Evolutionary conservation across 2,113 vertebrate genomes (phyloP).

Genomic region (Lepus americanus): DNA sequence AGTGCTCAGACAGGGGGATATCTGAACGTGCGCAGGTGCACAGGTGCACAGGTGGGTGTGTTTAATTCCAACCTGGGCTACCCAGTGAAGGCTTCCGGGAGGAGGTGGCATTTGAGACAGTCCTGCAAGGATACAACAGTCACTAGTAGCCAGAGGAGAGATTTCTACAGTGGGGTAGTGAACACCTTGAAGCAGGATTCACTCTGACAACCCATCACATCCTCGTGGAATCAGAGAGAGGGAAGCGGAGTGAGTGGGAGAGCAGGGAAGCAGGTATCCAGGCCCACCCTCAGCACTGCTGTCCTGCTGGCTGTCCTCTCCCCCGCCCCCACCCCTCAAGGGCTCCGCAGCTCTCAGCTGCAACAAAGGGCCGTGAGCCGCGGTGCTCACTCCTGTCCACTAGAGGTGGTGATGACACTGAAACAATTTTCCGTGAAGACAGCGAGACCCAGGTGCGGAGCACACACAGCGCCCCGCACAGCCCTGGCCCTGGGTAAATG

Average conservation of each 20-base stretch:
- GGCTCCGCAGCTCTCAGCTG: not conserved
- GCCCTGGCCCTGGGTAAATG: rapidly evolving
- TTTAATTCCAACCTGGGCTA: not conserved
- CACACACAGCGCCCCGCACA: rapidly evolving
- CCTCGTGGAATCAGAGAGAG: not conserved
- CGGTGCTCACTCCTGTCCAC: not conserved
- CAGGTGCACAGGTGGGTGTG: rapidly evolving
- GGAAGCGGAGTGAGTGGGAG: not conserved
- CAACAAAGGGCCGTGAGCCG: not conserved
- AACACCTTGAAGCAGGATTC: not conserved
- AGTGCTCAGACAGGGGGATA: not conserved
- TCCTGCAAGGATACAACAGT: not conserved
- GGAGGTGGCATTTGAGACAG: not conserved
- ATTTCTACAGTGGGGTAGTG: not conserved
- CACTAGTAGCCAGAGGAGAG: not conserved
- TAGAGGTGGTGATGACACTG: conserved; percentile 70
- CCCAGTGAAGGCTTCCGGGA: not conserved
- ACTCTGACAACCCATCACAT: rapidly evolving
- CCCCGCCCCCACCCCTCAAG: rapidly evolving
- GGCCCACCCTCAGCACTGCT: too few species aligned
- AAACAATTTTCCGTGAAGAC: not conserved
- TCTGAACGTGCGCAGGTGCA: too few species aligned
- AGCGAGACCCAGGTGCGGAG: rapidly evolving
- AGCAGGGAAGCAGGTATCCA: not conserved
- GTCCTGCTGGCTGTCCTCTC: not conserved